Percentiles rank a stretch among this genome's conserved stretches.
Evolutionary conservation across 1,140 invertebrate genomes (phyloP).

Genomic region (Galleria mellonella): DNA sequence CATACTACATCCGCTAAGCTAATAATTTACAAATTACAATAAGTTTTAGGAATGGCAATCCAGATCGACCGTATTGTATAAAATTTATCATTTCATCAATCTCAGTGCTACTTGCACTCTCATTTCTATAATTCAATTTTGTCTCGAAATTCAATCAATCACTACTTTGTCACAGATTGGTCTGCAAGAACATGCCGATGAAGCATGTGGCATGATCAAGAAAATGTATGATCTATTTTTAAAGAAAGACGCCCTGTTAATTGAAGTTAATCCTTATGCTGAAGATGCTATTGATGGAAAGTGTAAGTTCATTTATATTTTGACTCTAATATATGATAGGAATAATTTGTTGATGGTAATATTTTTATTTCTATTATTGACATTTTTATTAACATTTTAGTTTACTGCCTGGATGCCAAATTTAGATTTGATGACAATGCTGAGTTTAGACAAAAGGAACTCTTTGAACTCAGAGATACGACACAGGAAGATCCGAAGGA

Average conservation of each 20-base stretch:
- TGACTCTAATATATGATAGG: neutral
- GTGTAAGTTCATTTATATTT: constrained; percentile 76
- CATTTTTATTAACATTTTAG: constrained; percentile 70
- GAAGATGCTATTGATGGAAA: constrained; percentile 88
- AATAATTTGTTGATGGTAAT: neutral
- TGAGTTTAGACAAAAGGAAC: constrained; percentile 93
- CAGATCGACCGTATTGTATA: too few relatives aligned
- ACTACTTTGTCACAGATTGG: constrained; percentile 77
- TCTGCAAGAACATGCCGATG: constrained; percentile 81
- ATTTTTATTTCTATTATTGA: neutral
- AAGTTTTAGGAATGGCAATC: too few relatives aligned
- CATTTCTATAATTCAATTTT: constrained; percentile 2
- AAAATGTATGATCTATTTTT: constrained; percentile 94
- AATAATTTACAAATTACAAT: too few relatives aligned
- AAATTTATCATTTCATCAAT: too few relatives aligned
- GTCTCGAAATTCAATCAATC: neutral
- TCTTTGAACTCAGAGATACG: constrained; percentile 91
- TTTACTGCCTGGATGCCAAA: constrained; percentile 96
- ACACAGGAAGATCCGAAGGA: constrained; percentile 96
- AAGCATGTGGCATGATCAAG: constrained; percentile 87
- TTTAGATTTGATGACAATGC: constrained; percentile 97
- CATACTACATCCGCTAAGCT: too few relatives aligned
- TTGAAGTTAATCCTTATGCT: constrained; percentile 98
- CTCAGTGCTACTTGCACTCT: too few relatives aligned
- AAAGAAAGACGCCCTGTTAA: constrained; percentile 92